Percentiles rank a stretch among this genome's conserved stretches.
Conservation (phyloP, 2,113 vertebrate species). For the Cinclus mexicanus region DNA sequence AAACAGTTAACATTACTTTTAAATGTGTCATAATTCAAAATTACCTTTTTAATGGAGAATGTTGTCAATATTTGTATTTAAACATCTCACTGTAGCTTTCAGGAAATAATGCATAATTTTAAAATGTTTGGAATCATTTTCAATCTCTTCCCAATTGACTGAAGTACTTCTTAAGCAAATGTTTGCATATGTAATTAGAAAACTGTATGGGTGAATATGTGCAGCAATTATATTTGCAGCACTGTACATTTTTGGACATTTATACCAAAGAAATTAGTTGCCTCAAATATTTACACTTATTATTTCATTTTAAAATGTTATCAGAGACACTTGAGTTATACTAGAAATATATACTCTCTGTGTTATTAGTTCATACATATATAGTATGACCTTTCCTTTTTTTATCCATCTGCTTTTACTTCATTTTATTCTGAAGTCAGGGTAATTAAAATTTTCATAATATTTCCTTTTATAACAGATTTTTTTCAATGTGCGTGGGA, state of each 20-base stretch:
- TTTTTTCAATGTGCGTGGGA: not conserved
- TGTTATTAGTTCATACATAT: not conserved
- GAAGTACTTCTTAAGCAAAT: constrained; percentile 38
- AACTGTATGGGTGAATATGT: not conserved
- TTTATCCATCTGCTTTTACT: not conserved
- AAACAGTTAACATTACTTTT: not conserved
- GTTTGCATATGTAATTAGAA: constrained; percentile 37
- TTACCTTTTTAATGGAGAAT: not conserved
- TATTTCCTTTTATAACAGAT: not conserved
- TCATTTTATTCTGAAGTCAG: not conserved
- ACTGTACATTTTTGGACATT: not conserved
- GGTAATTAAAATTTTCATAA: not conserved
- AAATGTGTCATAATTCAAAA: not conserved
- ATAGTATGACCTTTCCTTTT: not conserved
- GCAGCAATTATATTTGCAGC: not conserved
- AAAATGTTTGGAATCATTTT: not conserved
- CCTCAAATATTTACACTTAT: not conserved
- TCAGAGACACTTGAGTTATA: not conserved
- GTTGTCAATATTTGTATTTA: not conserved
- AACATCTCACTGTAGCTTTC: not conserved
- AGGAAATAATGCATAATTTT: not conserved
- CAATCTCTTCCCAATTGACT: not conserved
- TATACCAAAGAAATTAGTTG: not conserved
- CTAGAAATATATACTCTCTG: not conserved
- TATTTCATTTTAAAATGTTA: not conserved